Base-by-base conservation (phyloP, 2,888 invertebrate genomes). In the Esperia sulphurella region DNA sequence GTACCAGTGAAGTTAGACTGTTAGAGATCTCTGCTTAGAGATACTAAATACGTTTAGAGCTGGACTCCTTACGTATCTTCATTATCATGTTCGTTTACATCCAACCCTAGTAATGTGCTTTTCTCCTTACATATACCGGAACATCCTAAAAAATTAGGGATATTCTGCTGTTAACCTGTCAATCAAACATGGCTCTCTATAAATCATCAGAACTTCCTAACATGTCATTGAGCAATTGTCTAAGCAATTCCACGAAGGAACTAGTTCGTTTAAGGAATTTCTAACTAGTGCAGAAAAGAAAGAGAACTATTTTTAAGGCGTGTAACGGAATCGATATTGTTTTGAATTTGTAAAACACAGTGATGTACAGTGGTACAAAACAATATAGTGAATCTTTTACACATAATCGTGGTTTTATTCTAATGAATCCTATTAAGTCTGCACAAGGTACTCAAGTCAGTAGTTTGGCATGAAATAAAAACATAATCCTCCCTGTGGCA, bases 321-420 rank as follows among this genome's bases (percentile, higher is more conserved):
- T 83, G 80, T 80, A 79, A 78, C 59, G 50, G 65, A 65, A 70
- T 61, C 81, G 64, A 79, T 84, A 83, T 86, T 85, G 85, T 86
- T 83, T 86, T 86, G 79, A 77, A 77, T 74, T 73, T 76, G 65
- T 69, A 68, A 69, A 66, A 63, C 69, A 68, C 61, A 5, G 21
- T 21, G 21, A 21, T 21, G 21, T 21, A 21, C 68, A 65, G 55
- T 79, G 21, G 74, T 80, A 78, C 84, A 83, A 83, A 84, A 83
- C 86, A 87, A 87, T 87, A 87, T 80, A 87, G 84, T 83, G 76
- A 76, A 72, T 78, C 75, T 79, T 83, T 83, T 85, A 81, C 84
- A 82, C 79, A 70, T 68, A 53, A 58, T 31, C 55, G 53, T 58
- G 71, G 57, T 81, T 79, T 79, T 37, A 37, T 37, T 37, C 37